Evolutionary conservation across 2,888 invertebrate species (phyloP), one percentile per base, ranked within the genome.

Genomic region (Sarcophaga variegata): DNA sequence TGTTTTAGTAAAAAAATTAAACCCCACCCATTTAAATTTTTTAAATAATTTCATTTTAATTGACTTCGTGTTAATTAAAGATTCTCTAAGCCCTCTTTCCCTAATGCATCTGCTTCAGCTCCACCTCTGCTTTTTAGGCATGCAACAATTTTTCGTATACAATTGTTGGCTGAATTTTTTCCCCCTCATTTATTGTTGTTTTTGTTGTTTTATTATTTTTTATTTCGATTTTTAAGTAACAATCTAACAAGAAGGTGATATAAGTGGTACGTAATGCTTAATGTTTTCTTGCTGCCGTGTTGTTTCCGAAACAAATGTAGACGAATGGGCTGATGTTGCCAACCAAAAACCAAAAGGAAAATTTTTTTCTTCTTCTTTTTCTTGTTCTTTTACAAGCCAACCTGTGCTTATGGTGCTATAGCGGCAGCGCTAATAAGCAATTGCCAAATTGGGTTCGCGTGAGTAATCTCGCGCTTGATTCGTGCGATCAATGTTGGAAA

Each of bases 211-310:
- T 74, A 25, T 8, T 74, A 25, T 8, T 63, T 27, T 71, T 27
- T 11, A 22, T 63, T 67, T 17, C 45, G 64, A 4, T 60, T 60
- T 67, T 83, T 79, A 83, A 78, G 81, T 70, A 84, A 84, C 70
- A 87, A 87, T 87, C 93, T 93, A 93, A 93, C 93, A 92, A 93
- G 93, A 91, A 93, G 92, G 93, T 93, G 93, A 93, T 93, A 93
- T 93, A 93, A 93, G 91, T 93, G 93, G 93, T 92, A 91, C 92
- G 91, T 91, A 89, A 89, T 85, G 87, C 78, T 87, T 87, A 87
- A 84, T 87, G 87, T 87, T 84, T 87, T 84, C 71, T 71, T 87
- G 87, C 87, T 87, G 87, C 87, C 78, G 87, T 87, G 75, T 78
- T 84, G 84, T 63, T 86, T 81, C 88, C 85, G 88, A 88, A 66